phyloP scores from a whole-genome alignment of 2,113 vertebrate genomes.

The Chionodraco myersi region DNA sequence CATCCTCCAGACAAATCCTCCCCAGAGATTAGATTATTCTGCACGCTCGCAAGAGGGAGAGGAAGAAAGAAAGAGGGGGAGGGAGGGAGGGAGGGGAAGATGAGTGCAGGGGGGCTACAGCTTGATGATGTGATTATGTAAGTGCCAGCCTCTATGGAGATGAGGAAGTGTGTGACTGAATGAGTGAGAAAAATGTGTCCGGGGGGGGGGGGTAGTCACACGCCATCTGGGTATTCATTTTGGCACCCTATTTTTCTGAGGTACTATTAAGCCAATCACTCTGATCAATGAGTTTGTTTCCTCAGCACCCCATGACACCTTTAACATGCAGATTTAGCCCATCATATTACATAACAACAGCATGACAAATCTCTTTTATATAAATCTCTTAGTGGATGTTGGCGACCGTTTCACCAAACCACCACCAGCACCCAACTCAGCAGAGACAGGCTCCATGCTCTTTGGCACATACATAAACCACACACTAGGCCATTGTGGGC shows the following conservation, averaged over 20 bases:
- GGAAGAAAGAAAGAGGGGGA: background rate
- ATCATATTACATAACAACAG: conserved; percentile 26
- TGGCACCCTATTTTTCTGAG: conserved; percentile 10
- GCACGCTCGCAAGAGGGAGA: conserved; percentile 69
- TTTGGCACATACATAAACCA: conserved; percentile 62
- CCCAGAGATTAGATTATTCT: conserved; percentile 79
- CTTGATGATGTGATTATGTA: conserved; percentile 81
- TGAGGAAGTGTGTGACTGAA: conserved; percentile 64
- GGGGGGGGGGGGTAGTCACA: conserved; percentile 14
- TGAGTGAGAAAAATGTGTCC: conserved; percentile 61
- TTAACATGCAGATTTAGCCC: conserved; percentile 25
- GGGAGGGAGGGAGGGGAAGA: background rate
- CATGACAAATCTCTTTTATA: background rate
- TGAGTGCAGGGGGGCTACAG: background rate
- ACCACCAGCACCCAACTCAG: conserved; percentile 25
- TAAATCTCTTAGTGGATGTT: conserved; percentile 4
- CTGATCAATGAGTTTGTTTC: conserved; percentile 17
- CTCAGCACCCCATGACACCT: background rate
- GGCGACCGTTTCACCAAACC: conserved; percentile 10
- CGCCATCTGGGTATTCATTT: conserved; percentile 59
- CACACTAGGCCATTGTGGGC: conserved; percentile 72
- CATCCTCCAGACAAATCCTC: conserved; percentile 75
- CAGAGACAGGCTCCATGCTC: conserved; percentile 46
- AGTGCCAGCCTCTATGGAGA: conserved; percentile 76
- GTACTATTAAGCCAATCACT: conserved; percentile 22